Base-by-base conservation (phyloP, 2,113 vertebrate species). In the Gambusia affinis region DNA sequence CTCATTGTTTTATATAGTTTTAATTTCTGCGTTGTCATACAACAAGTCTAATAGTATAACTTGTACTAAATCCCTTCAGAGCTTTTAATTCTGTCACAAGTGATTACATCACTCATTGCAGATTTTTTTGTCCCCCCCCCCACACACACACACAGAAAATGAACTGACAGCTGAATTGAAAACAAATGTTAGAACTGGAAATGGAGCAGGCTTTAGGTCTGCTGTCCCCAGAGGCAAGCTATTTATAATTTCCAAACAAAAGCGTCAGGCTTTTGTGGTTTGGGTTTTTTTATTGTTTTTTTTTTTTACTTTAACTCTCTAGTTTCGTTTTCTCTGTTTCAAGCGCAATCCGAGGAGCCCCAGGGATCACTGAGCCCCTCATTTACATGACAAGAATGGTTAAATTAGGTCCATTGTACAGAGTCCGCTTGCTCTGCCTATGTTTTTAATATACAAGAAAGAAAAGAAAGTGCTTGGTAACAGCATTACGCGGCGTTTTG, bases 201-300 rank as follows among this genome's bases (percentile, higher is more conserved):
- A 79, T n/a, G 73, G 61, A 72, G 61, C 73, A 61, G 60, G 73
- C 69, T 87, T 79, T 78, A 44, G 69, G 70, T 88, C 57, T 79
- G 30, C 80, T 83, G 87, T 89, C 87, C 90, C 91, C 82, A 76
- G 30, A 80, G 87, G 85, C 72, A 70, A 85, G 82, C 79, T 91
- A 90, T 91, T 91, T 91, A 89, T 89, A 89, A 91, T 90, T 88
- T 88, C 79, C 67, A 76, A 85, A 89, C 85, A 87, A 91, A 91
- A 85, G 84, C 73, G 19, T 12, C 63, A 19, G 35, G 28, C 70
- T 60, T 70, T 67, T 77, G 64, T 57, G 27, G 27, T 27, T 27
- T 27, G 27, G 27, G 27, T 27, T 27, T 27, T 27, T 27, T 27
- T 27, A 1, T 27, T 27, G 27, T 67, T 22, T 60, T 39, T n/a